phyloP scores from a whole-genome alignment of 23 tunicate species.

The Trididemnum miniatum region DNA sequence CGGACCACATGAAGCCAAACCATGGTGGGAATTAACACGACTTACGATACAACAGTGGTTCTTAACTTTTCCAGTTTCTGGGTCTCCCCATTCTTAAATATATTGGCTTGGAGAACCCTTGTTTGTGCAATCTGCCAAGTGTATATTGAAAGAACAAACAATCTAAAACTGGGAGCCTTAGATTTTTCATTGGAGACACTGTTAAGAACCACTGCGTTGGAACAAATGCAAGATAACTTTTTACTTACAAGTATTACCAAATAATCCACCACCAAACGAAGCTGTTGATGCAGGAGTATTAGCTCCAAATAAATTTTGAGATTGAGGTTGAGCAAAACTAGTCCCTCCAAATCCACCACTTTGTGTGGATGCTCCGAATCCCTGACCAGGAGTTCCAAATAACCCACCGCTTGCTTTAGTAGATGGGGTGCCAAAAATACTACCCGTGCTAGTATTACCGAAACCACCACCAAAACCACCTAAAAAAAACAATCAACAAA shows the following conservation, averaged over 20 bases:
- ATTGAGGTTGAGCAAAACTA: conserved; percentile 34
- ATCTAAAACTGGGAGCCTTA: too few relatives aligned
- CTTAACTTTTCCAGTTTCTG: too few relatives aligned
- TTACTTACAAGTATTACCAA: conserved; percentile 27
- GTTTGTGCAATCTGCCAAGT: too few relatives aligned
- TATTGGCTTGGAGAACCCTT: too few relatives aligned
- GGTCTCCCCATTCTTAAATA: too few relatives aligned
- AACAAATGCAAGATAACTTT: too few relatives aligned
- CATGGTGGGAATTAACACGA: too few relatives aligned
- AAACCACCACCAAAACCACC: conserved; percentile 40
- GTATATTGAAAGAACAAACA: too few relatives aligned
- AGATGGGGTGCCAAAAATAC: conserved; percentile 86
- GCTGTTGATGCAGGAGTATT: conserved; percentile 52
- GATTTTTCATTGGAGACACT: too few relatives aligned
- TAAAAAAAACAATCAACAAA: not conserved
- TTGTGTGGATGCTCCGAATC: conserved; percentile 60
- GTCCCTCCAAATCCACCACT: conserved; percentile 33
- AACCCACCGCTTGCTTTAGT: conserved; percentile 52
- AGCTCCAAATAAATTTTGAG: conserved; percentile 59
- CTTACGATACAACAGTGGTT: too few relatives aligned
- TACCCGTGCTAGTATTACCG: conserved; percentile 48
- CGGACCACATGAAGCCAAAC: too few relatives aligned
- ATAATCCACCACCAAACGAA: conserved; percentile 47
- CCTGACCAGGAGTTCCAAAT: conserved; percentile 57
- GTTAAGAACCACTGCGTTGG: too few relatives aligned